Conservation (phyloP, 2,888 invertebrate genomes). For the Lasioglossum figueresi region DNA sequence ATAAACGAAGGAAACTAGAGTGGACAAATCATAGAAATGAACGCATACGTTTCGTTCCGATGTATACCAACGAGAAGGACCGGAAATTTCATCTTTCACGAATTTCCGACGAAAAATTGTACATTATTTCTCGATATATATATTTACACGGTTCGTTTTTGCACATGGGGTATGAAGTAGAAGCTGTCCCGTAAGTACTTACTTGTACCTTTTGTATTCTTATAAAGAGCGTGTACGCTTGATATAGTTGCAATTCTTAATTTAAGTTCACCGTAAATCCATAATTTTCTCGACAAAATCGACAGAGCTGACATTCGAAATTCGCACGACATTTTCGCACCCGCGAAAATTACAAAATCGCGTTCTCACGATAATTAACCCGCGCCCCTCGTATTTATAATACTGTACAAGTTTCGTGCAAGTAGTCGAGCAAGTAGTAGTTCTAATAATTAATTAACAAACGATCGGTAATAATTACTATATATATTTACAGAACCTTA, state of each 20-base stretch:
- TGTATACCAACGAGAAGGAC: background rate
- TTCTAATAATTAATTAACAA: constrained; percentile 7
- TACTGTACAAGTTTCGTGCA: background rate
- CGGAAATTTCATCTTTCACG: background rate
- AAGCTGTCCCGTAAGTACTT: background rate
- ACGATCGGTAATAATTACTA: background rate
- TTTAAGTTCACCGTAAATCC: background rate
- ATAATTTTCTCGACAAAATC: constrained; percentile 1
- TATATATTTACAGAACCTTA: background rate
- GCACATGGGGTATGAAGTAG: background rate
- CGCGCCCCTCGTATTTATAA: background rate
- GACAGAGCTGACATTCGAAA: background rate
- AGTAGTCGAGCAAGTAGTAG: background rate
- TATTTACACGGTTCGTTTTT: background rate
- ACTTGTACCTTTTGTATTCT: background rate
- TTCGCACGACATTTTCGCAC: background rate
- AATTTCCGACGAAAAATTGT: background rate
- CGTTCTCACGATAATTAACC: background rate
- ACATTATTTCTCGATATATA: background rate
- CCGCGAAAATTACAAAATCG: constrained; percentile 1
- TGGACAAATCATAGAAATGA: background rate
- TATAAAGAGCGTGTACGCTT: background rate
- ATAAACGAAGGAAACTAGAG: background rate
- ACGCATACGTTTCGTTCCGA: background rate
- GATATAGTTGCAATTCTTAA: constrained; percentile 2